Percentiles rank a stretch among this genome's conserved stretches.
Conservation (phyloP, 2,888 invertebrate species). For the Abrostola tripartita region DNA sequence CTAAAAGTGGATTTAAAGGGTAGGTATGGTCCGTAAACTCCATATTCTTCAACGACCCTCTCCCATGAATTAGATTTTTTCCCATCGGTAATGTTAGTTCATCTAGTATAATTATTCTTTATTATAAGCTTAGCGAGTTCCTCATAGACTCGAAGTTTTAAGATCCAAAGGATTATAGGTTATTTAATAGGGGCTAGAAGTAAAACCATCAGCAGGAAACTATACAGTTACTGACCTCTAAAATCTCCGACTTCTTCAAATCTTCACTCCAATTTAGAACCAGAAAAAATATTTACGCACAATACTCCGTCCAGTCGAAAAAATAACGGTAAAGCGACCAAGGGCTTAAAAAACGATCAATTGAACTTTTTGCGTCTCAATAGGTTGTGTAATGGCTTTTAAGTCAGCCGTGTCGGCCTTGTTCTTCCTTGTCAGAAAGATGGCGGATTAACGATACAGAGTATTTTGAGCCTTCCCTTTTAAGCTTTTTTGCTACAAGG, state of each 20-base stretch:
- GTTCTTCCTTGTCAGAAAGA: constrained; percentile 57
- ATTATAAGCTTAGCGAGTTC: too few relatives aligned
- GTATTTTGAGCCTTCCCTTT: constrained; percentile 44
- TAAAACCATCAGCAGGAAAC: too few relatives aligned
- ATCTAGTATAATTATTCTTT: too few relatives aligned
- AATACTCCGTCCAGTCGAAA: constrained; percentile 7
- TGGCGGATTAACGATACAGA: constrained; percentile 25
- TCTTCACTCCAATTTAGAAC: background rate
- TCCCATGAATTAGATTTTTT: too few relatives aligned
- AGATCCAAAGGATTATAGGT: too few relatives aligned
- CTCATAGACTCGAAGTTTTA: too few relatives aligned
- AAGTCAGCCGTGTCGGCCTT: constrained; percentile 66
- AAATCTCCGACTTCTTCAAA: background rate
- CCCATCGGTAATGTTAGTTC: too few relatives aligned
- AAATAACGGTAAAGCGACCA: constrained; percentile 33
- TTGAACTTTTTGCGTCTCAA: constrained; percentile 59
- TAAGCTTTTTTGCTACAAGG: constrained; percentile 25
- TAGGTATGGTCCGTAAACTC: background rate
- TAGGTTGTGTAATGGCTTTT: constrained; percentile 54
- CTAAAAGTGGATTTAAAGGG: background rate
- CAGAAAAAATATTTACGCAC: constrained; percentile 21
- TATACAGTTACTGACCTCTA: too few relatives aligned
- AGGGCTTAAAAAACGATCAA: constrained; percentile 56
- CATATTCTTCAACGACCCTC: too few relatives aligned
- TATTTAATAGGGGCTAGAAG: too few relatives aligned